Conservation (phyloP, 2,888 invertebrate species). For the Amblyteles armatorius region DNA sequence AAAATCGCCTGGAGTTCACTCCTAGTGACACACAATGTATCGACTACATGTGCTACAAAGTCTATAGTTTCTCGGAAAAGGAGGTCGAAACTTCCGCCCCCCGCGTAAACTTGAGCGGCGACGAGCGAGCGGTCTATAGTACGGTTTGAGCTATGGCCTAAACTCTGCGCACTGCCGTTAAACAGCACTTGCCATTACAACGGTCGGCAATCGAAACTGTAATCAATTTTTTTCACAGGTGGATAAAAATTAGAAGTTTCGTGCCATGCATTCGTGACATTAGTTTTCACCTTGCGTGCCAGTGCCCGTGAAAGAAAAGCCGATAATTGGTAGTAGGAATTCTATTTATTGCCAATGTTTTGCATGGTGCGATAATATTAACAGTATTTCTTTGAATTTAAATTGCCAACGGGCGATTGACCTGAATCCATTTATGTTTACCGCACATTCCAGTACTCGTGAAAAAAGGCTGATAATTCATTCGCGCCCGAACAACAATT, state of each 20-base stretch:
- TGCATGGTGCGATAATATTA: too few species aligned
- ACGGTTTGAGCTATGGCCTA: neutral
- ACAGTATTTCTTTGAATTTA: too few species aligned
- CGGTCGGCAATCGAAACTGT: neutral
- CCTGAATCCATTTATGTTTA: too few species aligned
- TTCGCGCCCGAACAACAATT: neutral
- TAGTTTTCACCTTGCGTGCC: too few species aligned
- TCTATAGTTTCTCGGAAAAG: conserved; percentile 42
- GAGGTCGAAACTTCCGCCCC: conserved; percentile 60
- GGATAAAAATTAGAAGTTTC: neutral
- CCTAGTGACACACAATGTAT: conserved; percentile 7
- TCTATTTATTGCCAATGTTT: too few species aligned
- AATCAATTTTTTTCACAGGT: neutral
- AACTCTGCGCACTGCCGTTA: neutral
- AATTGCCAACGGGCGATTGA: too few species aligned
- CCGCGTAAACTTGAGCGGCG: conserved; percentile 51
- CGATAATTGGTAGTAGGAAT: neutral
- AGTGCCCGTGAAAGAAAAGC: neutral
- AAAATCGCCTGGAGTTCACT: conserved; percentile 5
- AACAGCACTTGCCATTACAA: neutral
- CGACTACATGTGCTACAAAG: neutral
- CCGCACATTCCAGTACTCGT: neutral
- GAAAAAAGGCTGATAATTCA: neutral
- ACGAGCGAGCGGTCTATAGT: neutral
- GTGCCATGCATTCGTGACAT: neutral